Evolutionary conservation across 2,888 invertebrate species (phyloP).

Genomic region (Octonoba sinensis): DNA sequence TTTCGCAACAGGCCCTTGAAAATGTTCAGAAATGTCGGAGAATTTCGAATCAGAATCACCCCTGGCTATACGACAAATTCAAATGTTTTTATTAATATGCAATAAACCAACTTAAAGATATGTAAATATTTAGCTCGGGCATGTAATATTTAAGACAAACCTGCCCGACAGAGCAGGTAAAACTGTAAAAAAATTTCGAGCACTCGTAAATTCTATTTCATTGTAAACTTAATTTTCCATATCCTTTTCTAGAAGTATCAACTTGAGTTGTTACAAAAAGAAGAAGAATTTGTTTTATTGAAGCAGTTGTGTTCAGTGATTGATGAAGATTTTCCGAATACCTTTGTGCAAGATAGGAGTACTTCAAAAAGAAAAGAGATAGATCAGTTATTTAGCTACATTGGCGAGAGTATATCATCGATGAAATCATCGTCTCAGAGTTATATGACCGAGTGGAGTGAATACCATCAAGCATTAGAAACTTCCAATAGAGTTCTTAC

Average conservation of each 20-base stretch:
- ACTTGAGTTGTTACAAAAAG: not conserved
- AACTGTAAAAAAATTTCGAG: too few species aligned
- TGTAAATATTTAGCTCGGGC: too few species aligned
- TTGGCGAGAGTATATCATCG: not conserved
- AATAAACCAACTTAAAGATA: too few species aligned
- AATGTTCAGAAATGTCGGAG: too few species aligned
- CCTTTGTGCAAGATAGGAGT: not conserved
- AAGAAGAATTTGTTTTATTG: not conserved
- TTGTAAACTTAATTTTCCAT: too few species aligned
- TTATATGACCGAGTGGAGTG: constrained; percentile 16
- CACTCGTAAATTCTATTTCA: too few species aligned
- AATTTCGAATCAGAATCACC: too few species aligned
- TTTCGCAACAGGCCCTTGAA: too few species aligned
- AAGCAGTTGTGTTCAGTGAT: not conserved
- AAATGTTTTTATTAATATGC: too few species aligned
- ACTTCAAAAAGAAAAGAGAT: not conserved
- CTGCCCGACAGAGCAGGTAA: too few species aligned
- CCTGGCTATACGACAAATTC: too few species aligned
- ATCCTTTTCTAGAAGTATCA: not conserved
- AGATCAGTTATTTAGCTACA: not conserved
- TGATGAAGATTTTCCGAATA: not conserved
- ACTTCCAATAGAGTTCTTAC: constrained; percentile 1
- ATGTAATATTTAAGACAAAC: too few species aligned
- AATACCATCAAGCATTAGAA: constrained; percentile 25
- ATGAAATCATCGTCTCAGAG: not conserved